Evolutionary conservation across 2,797 vertebrate genomes (phyloP).

Genomic region (Rhyacichthys aspro): DNA sequence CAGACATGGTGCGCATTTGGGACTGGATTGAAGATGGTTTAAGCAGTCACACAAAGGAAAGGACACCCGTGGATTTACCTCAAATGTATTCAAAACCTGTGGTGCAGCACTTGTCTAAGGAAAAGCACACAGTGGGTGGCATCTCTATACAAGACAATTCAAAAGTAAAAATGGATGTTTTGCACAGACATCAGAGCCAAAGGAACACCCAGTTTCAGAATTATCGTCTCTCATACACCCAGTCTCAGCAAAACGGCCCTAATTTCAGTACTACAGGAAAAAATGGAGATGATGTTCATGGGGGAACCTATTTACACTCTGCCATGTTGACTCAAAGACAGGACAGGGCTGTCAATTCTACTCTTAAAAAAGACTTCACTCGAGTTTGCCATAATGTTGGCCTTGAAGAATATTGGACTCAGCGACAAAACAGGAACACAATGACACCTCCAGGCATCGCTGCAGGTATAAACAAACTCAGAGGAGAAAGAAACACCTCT

Average conservation of each 20-base stretch:
- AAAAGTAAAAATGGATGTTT: slow-evolving; percentile 7
- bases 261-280: neutral
- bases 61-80: neutral
- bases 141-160: neutral
- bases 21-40: slow-evolving; percentile 16
- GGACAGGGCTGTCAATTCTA: neutral
- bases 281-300: neutral
- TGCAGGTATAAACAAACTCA: slow-evolving; percentile 17
- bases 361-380: slow-evolving; percentile 3
- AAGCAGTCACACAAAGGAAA: slow-evolving; percentile 6
- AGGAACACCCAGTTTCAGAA: slow-evolving; percentile 15
- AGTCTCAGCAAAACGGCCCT: slow-evolving; percentile 10
- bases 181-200: slow-evolving; percentile 2
- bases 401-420: slow-evolving; percentile 12
- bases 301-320: neutral
- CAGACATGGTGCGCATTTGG: neutral
- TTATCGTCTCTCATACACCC: neutral
- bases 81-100: slow-evolving; percentile 6
- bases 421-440: slow-evolving; percentile 14
- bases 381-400: neutral
- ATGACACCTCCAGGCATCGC: neutral
- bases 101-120: neutral
- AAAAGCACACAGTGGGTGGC: neutral
- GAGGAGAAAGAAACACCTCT: slow-evolving; percentile 14
- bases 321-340: neutral